Percentiles rank a stretch among this genome's conserved stretches.
These are phyloP conservation scores for Asbolus verrucosus DNA, from an alignment of 1,140 invertebrate species.

Conservation along the genomic window DNA sequence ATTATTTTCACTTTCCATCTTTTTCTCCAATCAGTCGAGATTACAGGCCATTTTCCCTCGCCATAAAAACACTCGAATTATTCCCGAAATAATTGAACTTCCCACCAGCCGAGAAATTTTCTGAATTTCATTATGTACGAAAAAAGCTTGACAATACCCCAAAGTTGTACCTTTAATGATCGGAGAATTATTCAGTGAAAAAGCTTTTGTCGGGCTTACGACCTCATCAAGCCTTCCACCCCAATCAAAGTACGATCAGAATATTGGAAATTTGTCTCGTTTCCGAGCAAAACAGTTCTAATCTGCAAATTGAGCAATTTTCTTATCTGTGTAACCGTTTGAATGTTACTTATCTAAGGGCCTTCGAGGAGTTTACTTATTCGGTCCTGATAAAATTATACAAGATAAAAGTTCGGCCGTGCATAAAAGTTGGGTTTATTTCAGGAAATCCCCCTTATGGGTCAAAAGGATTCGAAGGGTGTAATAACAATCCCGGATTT, in stretches of 20 bases:
- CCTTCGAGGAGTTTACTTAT: constrained; percentile 8
- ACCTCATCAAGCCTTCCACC: background rate
- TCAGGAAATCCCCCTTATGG: constrained; percentile 22
- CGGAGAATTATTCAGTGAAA: constrained; percentile 18
- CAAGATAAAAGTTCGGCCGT: constrained; percentile 31
- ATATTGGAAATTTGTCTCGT: constrained; percentile 13
- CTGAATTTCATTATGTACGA: no score
- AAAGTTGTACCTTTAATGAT: constrained; percentile 13
- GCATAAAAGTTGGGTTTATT: constrained; percentile 38
- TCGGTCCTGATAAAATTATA: constrained; percentile 27
- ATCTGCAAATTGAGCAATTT: constrained; percentile 37
- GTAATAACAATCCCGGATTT: constrained; percentile 25
- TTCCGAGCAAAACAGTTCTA: constrained; percentile 26
- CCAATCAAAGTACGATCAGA: constrained; percentile 15
- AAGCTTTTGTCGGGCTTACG: no score
- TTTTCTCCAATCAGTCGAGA: background rate
- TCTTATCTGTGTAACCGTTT: constrained; percentile 17
- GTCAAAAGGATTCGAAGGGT: constrained; percentile 5
- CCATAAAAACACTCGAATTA: no score
- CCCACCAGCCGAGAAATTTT: no score
- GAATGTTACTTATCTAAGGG: constrained; percentile 17
- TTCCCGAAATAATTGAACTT: no score
- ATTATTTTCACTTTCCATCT: constrained; percentile 18
- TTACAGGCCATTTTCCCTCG: no score
- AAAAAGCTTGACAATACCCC: no score